These are phyloP conservation scores for Nycticryphes semicollaris DNA, from an alignment of 2,113 vertebrate species.

Conservation along the genomic window DNA sequence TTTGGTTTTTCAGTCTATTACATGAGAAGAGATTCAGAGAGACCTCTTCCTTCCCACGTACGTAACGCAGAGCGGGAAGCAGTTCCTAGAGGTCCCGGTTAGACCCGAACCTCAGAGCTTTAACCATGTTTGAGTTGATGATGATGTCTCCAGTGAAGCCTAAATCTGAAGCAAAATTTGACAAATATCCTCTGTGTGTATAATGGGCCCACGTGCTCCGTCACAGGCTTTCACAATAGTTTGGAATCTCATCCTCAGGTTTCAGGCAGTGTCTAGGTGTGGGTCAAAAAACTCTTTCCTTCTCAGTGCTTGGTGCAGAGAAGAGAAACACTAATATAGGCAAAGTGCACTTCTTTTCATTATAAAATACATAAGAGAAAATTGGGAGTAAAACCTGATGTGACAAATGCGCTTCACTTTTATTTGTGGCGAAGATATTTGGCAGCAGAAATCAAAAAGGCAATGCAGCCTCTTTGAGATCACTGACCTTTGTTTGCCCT, in stretches of 20 bases:
- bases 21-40: neutral
- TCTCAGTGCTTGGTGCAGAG: neutral
- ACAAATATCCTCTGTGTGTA: neutral
- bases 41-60: neutral
- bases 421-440: neutral
- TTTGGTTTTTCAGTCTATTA: neutral
- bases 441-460: neutral
- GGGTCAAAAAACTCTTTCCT: neutral
- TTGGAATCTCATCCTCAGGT: neutral
- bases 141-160: neutral
- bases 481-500: neutral
- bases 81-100: neutral
- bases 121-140: neutral
- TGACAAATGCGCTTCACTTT: neutral
- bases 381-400: neutral
- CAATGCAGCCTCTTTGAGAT: neutral
- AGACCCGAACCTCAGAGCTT: neutral
- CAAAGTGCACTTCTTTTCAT: neutral
- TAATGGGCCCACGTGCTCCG: neutral
- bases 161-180: neutral
- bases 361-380: neutral
- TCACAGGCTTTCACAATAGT: fast-evolving
- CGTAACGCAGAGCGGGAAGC: neutral
- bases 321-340: neutral
- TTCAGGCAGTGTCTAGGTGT: neutral